Base-by-base conservation (phyloP, 92 coral and sea anemone genomes). In the Meandrina meandrites region DNA sequence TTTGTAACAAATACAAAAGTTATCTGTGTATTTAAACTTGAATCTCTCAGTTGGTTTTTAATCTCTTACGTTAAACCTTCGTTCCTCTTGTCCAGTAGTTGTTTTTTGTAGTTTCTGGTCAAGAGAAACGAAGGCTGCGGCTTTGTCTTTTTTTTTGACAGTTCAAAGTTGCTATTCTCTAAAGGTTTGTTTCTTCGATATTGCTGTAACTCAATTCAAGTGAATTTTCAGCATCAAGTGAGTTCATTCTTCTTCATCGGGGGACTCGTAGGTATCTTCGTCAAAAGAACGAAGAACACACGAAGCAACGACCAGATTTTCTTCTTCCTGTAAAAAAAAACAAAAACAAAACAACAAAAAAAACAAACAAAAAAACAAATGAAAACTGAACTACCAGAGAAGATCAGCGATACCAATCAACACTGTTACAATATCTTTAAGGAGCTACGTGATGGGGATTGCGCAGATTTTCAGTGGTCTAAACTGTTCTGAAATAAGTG, bases 261-360 rank as follows among this genome's bases (percentile, higher is more conserved):
- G 99, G 36, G 97, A 95, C 27, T 96, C 99, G 84, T 95, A 95
- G 4, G 93, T 92, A 6, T 94, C 98, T 78, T 95, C 98, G 79
- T 90, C 91, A 90, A 96, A 95, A 31, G 91, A 89, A 22, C 96
- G 93, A 84, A 96, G 84, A 72, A 90, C 92, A 81, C 98, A 95
- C 75, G 99, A 96, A 32, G 97, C 99, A n/a, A 78, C 81, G 62
- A 96, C 93, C 68, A 95, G 93, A 37, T 96, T 98, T 36, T 96
- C 99, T 79, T 94, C 91, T 64, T 95, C 98, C 98, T 94, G 75
- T 21, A 24, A 81, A 82, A n/a, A n/a, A n/a, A n/a, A 51, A 24
- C 3, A n/a, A 53, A 30, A 21, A 18, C 34, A 42, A 8, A n/a
- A n/a, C n/a, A n/a, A n/a, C n/a, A n/a, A n/a, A n/a, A n/a, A n/a